Conservation (phyloP, 2,888 invertebrate species). For the Elegia similella region DNA sequence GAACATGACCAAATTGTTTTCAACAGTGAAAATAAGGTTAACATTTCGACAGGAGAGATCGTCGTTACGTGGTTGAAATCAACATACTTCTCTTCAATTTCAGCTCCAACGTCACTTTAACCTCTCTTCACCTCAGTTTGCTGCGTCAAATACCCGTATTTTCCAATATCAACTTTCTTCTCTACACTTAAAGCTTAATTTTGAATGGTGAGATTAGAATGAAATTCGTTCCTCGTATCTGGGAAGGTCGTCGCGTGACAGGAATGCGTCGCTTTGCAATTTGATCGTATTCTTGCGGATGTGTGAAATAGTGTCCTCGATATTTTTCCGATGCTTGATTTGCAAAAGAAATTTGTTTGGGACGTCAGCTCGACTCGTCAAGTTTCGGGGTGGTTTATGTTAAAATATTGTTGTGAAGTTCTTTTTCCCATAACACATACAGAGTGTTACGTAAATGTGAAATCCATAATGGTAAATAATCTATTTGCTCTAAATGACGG, state of each 20-base stretch:
- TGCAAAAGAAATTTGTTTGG: constrained; percentile 14
- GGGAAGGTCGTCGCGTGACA: constrained; percentile 35
- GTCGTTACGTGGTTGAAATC: not conserved
- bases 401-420: not conserved
- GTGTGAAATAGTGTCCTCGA: constrained; percentile 28
- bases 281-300: constrained; percentile 35
- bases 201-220: constrained; percentile 19
- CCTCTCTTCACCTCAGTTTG: constrained; percentile 15
- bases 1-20: too few relatives aligned
- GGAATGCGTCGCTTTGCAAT: constrained; percentile 41
- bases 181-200: constrained; percentile 6
- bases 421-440: too few relatives aligned
- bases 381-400: not conserved
- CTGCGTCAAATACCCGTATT: not conserved
- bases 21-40: too few relatives aligned
- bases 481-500: too few relatives aligned
- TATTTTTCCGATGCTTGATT: constrained; percentile 20
- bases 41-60: too few relatives aligned
- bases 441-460: too few relatives aligned
- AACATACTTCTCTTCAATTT: constrained; percentile 13
- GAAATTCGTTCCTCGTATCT: constrained; percentile 32
- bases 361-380: not conserved
- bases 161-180: constrained; percentile 5
- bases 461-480: too few relatives aligned
- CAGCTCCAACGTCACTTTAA: constrained; percentile 10